Evolutionary conservation across 1,140 invertebrate genomes (phyloP).

Genomic region (Eumaeus atala): DNA sequence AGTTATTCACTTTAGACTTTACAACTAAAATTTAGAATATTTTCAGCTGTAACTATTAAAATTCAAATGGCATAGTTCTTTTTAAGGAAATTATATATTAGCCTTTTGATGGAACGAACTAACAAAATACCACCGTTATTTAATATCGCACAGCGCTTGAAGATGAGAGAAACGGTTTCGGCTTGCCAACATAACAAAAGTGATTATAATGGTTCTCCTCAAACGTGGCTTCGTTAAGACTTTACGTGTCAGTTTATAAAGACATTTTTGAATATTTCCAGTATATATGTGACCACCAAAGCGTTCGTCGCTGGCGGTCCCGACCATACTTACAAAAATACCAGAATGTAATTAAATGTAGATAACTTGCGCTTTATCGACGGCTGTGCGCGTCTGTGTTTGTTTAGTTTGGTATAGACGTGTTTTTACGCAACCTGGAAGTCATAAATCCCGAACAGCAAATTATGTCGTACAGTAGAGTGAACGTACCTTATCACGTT

Average conservation of each 20-base stretch:
- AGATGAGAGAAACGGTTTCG: background rate
- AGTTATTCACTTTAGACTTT: too few relatives aligned
- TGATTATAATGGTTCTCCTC: background rate
- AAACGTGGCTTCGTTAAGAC: too few relatives aligned
- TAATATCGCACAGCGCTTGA: background rate
- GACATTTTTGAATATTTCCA: background rate
- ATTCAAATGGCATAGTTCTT: too few relatives aligned
- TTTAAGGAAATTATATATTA: too few relatives aligned
- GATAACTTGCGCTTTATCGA: conserved; percentile 71
- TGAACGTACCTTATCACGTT: conserved; percentile 39
- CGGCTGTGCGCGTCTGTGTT: conserved; percentile 66
- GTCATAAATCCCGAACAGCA: conserved; percentile 69
- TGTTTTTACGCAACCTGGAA: conserved; percentile 73
- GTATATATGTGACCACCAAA: conserved; percentile 41
- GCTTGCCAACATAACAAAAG: conserved; percentile 1
- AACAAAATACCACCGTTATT: too few relatives aligned
- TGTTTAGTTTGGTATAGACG: conserved; percentile 69
- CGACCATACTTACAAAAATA: conserved; percentile 68
- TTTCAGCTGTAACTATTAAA: too few relatives aligned
- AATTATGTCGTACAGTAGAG: conserved; percentile 68
- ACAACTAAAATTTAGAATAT: too few relatives aligned
- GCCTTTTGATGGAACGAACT: too few relatives aligned
- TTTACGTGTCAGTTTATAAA: too few relatives aligned
- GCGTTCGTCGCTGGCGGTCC: conserved; percentile 54
- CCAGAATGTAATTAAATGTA: conserved; percentile 71